Base-by-base conservation (phyloP, 2,797 vertebrate species). In the Falco columbarius region DNA sequence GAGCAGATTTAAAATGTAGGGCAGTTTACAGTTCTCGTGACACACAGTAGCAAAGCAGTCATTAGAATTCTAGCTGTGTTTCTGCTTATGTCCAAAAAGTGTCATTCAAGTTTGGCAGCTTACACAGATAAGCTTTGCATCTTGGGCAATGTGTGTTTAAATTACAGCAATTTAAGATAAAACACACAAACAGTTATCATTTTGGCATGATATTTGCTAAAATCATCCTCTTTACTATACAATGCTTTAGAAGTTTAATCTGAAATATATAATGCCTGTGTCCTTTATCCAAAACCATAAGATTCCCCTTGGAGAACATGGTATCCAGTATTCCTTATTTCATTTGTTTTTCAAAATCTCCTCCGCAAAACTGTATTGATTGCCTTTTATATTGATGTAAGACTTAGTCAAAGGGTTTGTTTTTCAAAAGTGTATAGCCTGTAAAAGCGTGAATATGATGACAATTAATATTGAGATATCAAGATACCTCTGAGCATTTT, bases 21-120 rank as follows among this genome's bases (percentile, higher is more conserved):
- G 32, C 47, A 70, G 49, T 84, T 94, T 66, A 66, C 47, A 61
- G 51, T 76, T 92, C 62, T 81, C 9, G 36, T 55, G 32, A 66
- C n/a, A 75, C 4, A 12, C 1, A 2, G 30, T 24, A 85, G 71
- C 34, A 90, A 68, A 86, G 51, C 40, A 55, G 5, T 87, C 47
- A 74, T 94, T 86, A 89, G 36, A 92, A 87, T 94, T 92, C 84
- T 66, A 82, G 67, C n/a, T 76, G 38, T 51, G 52, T 56, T 95
- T 85, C 74, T 70, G 18, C 29, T 63, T 77, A 58, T 90, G 96
- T 94, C 82, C 59, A 47, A 30, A 54, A 89, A 84, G 30, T 19
- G 47, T 36, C 9, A 36, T 36, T 36, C 36, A 36, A 36, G 36
- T 36, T 36, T 36, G 36, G 36, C 36, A 36, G 36, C 36, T 36